A percentile compares a stretch with the other conserved stretches of the same genome.
Evolutionary conservation across 2,113 vertebrate genomes (phyloP).

Genomic region (Arizona elegans): DNA sequence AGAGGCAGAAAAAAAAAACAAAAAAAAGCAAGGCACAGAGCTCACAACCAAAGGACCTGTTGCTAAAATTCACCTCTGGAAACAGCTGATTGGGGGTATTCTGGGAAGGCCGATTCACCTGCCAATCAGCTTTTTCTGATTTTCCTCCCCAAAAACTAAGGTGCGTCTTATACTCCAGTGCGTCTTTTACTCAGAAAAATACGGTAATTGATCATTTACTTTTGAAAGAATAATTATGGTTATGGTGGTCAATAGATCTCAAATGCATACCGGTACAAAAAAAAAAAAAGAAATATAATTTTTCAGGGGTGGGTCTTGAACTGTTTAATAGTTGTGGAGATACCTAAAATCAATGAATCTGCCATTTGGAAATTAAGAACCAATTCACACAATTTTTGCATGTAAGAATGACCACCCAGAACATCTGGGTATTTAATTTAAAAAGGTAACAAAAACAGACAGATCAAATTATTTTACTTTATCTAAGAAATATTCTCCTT

Average conservation of each 20-base stretch:
- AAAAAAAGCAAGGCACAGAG: no score
- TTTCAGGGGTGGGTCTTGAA: not conserved
- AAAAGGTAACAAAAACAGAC: not conserved
- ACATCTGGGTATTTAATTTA: not conserved
- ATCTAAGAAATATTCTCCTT: not conserved
- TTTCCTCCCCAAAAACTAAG: no score
- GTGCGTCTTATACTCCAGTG: no score
- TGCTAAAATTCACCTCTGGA: no score
- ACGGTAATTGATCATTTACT: not conserved
- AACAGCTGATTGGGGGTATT: no score
- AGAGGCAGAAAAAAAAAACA: no score
- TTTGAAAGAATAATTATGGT: not conserved
- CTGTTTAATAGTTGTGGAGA: not conserved
- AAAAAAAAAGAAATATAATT: not conserved
- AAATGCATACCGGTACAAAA: not conserved
- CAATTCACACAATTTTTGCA: not conserved
- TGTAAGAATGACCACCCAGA: not conserved
- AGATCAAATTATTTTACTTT: not conserved
- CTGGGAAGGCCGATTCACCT: no score
- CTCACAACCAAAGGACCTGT: no score
- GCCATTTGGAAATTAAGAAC: not conserved
- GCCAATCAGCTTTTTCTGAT: no score
- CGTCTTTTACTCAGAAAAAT: no score
- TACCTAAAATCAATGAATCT: not conserved
- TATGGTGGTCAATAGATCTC: not conserved